phyloP scores from a whole-genome alignment of 2,113 vertebrate genomes.

The Anser cygnoides region DNA sequence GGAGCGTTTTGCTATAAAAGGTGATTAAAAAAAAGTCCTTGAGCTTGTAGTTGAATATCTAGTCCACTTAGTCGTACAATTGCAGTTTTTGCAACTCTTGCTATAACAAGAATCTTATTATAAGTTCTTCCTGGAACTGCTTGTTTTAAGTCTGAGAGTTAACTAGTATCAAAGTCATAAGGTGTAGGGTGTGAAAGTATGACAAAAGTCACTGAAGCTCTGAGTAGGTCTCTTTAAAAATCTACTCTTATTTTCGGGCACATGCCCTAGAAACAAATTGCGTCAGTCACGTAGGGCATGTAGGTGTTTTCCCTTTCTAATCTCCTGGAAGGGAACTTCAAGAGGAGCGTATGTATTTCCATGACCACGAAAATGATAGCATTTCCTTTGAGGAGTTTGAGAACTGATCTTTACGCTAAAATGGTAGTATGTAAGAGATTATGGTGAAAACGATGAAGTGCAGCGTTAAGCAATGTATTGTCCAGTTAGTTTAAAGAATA shows the following conservation, averaged over 20 bases:
- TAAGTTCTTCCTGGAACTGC: neutral
- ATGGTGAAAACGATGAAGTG: neutral
- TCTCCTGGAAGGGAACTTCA: neutral
- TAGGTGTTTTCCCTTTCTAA: neutral
- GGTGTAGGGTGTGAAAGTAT: neutral
- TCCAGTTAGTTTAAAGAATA: neutral
- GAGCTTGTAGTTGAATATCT: neutral
- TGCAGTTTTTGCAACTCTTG: neutral
- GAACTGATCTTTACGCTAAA: neutral
- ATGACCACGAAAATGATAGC: neutral
- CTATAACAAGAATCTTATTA: neutral
- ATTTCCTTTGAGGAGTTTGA: neutral
- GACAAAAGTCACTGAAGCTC: neutral
- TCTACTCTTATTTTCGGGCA: neutral
- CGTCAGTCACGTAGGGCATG: neutral
- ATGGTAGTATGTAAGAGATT: neutral
- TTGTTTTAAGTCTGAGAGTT: neutral
- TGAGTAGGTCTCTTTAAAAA: neutral
- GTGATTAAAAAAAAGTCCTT: neutral
- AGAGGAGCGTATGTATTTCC: neutral
- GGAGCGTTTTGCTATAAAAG: neutral
- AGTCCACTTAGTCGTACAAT: neutral
- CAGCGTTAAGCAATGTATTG: neutral
- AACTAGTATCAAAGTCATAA: neutral
- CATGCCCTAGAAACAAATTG: neutral